Conservation (phyloP, 2,888 invertebrate species). For the Aleiodes testaceus region DNA sequence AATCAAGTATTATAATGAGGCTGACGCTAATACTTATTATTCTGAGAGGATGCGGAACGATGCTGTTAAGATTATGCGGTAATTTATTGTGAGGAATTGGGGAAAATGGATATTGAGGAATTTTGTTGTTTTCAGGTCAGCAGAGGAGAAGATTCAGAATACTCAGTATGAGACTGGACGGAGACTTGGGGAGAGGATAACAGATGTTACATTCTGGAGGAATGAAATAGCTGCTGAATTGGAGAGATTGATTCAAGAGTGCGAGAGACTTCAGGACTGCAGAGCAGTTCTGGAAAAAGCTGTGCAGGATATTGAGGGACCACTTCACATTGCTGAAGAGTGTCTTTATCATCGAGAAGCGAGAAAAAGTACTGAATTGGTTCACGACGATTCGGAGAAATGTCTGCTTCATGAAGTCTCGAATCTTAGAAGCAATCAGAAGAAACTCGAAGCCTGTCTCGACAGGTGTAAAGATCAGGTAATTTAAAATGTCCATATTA, state of each 20-base stretch:
- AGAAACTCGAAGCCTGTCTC: slow-evolving; percentile 83
- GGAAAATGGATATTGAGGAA: not conserved
- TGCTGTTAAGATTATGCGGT: slow-evolving; percentile 85
- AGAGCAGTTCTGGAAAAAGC: slow-evolving; percentile 83
- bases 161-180: slow-evolving; percentile 91
- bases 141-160: slow-evolving; percentile 84
- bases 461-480: slow-evolving; percentile 79
- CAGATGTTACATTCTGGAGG: slow-evolving; percentile 94
- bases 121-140: slow-evolving; percentile 76
- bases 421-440: slow-evolving; percentile 85
- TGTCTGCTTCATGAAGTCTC: slow-evolving; percentile 89
- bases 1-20: slow-evolving; percentile 89
- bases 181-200: slow-evolving; percentile 91
- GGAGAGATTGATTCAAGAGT: slow-evolving; percentile 88
- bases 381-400: slow-evolving; percentile 92
- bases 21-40: slow-evolving; percentile 89
- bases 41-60: slow-evolving; percentile 87
- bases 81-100: slow-evolving; percentile 26
- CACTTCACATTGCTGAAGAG: slow-evolving; percentile 93
- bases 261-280: slow-evolving; percentile 81
- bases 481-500: too few relatives aligned
- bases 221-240: slow-evolving; percentile 89
- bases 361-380: slow-evolving; percentile 87
- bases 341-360: slow-evolving; percentile 94
- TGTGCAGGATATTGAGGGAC: slow-evolving; percentile 88